Evolutionary conservation across 2,797 vertebrate species (phyloP).

Genomic region (Alectoris magna): DNA sequence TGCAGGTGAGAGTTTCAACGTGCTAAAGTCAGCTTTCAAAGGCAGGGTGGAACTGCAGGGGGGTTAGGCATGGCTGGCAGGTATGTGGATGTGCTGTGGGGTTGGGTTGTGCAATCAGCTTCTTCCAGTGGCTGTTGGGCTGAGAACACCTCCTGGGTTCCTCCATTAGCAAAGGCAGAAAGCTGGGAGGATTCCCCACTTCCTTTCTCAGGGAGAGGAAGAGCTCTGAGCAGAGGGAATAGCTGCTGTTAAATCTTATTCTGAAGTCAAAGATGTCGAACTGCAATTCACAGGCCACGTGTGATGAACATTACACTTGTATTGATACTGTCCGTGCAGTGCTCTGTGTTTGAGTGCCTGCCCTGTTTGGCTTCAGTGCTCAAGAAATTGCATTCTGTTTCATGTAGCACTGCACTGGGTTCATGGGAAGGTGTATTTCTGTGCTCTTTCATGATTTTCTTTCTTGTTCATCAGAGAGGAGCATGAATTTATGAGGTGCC

Average conservation of each 20-base stretch:
- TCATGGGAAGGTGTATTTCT: fast-evolving
- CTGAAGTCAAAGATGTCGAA: background rate
- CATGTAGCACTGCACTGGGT: fast-evolving
- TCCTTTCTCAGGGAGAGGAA: background rate
- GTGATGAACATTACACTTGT: background rate
- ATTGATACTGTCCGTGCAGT: background rate
- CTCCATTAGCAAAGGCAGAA: no score
- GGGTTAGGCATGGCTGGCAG: background rate
- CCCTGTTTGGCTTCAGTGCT: background rate
- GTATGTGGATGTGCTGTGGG: fast-evolving
- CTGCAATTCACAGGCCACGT: background rate
- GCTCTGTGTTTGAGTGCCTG: background rate
- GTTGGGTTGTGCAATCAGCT: background rate
- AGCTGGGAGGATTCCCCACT: background rate
- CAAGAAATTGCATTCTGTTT: background rate
- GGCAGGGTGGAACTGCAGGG: background rate
- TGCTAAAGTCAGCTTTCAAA: background rate
- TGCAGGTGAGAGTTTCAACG: background rate
- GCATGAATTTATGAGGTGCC: background rate
- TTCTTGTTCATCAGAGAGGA: background rate
- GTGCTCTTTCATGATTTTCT: background rate
- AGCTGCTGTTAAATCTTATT: background rate
- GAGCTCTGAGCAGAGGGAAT: background rate
- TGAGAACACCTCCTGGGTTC: background rate
- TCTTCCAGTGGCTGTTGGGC: background rate